Evolutionary conservation across 1,140 invertebrate species (phyloP).

Genomic region (Tetramorium parvispinum): DNA sequence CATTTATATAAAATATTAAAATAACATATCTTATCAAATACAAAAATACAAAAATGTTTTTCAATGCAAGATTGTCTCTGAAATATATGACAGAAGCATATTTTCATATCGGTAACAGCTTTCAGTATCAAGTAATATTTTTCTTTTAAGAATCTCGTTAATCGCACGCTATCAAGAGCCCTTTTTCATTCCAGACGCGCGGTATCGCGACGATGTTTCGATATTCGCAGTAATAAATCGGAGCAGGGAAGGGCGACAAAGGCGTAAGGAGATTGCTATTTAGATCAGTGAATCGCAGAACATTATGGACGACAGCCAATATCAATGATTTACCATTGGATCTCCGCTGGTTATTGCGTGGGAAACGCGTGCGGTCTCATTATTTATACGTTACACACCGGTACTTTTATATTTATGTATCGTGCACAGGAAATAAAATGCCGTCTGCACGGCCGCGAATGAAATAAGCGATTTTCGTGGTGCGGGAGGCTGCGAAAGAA

Average conservation of each 20-base stretch:
- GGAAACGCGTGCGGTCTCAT: slow-evolving; percentile 73
- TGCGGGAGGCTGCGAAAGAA: not conserved
- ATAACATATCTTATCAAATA: not conserved
- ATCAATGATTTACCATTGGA: slow-evolving; percentile 80
- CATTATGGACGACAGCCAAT: slow-evolving; percentile 78
- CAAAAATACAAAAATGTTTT: not conserved
- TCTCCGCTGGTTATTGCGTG: slow-evolving; percentile 76
- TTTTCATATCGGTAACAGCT: slow-evolving; percentile 12
- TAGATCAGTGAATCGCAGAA: slow-evolving; percentile 20
- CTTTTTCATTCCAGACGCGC: not conserved
- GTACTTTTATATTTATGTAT: slow-evolving; percentile 60
- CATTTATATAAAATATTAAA: not conserved
- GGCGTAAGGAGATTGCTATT: slow-evolving; percentile 14
- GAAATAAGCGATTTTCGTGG: slow-evolving; percentile 71
- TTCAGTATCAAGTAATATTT: not conserved
- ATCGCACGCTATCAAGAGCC: not conserved
- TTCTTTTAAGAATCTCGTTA: not conserved
- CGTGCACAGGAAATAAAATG: slow-evolving; percentile 63
- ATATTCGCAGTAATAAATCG: slow-evolving; percentile 38
- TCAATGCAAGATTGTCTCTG: not conserved
- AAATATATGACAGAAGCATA: not conserved
- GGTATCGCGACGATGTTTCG: slow-evolving; percentile 3
- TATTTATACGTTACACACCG: slow-evolving; percentile 75
- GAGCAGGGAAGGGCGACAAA: not conserved
- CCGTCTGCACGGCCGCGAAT: slow-evolving; percentile 50